Base-by-base conservation (phyloP, 2,888 invertebrate species). In the Euspilapteryx auroguttella region DNA sequence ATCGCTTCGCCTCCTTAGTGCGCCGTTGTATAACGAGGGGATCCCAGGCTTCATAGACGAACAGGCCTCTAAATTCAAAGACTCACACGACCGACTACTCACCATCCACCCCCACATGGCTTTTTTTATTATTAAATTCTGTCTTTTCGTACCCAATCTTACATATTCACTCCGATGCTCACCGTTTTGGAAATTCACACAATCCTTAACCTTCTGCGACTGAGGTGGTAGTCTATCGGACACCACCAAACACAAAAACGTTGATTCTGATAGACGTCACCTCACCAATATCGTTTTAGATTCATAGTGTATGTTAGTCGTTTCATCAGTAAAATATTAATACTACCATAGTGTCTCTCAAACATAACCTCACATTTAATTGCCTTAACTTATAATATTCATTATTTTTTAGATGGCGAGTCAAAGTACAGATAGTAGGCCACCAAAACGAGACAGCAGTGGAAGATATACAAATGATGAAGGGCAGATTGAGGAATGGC, bases 161-260 rank as follows among this genome's bases (percentile, higher is more conserved):
- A n/a, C n/a, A n/a, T n/a, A n/a, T n/a, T n/a, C n/a, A n/a, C n/a
- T n/a, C n/a, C n/a, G n/a, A n/a, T n/a, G n/a, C n/a, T n/a, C n/a
- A n/a, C n/a, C n/a, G n/a, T n/a, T n/a, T n/a, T n/a, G n/a, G n/a
- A n/a, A n/a, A n/a, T n/a, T n/a, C n/a, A n/a, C n/a, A 23, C 7
- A 6, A 23, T 5, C 5, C 5, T 14, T 27, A 27, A 11, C 27
- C 27, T 12, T 27, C 27, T 27, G 27, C 27, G 12, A 27, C 27
- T 27, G 27, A 27, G 12, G 21, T 27, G 20, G 21, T 26, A 20
- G 27, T 27, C 27, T 13, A 12, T 21, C 27, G 11, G 27, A 21
- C 27, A 27, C 27, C 27, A 6, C 13, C 9, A 21, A 21, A 17
- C 8, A 20, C 7, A 27, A 7, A 11, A 8, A 11, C 6, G 6